These are phyloP conservation scores for Ptychodera flava DNA, from an alignment of 35 echinoderm and acorn worm genomes.

Conservation along the genomic window DNA sequence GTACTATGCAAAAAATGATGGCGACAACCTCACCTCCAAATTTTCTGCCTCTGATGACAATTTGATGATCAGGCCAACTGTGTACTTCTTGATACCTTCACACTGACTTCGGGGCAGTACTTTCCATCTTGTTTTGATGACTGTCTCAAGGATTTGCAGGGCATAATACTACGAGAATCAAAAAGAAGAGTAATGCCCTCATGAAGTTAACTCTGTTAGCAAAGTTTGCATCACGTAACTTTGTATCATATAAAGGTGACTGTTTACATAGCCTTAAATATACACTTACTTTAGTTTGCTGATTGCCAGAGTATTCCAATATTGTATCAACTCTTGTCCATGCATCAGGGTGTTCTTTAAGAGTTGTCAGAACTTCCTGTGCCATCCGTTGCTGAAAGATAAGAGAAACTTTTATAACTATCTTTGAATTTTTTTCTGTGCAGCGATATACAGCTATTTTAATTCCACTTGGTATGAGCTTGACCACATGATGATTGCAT, in stretches of 20 bases:
- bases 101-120: slow-evolving; percentile 84
- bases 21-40: slow-evolving; percentile 65
- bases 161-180: slow-evolving; percentile 78
- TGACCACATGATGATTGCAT: too few species aligned
- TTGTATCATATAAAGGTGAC: too few species aligned
- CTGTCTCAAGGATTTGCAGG: slow-evolving; percentile 88
- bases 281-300: slow-evolving; percentile 82
- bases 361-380: slow-evolving; percentile 84
- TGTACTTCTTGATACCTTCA: slow-evolving; percentile 99
- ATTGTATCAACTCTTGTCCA: slow-evolving; percentile 99
- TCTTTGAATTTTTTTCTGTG: too few species aligned
- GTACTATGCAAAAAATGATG: too few species aligned
- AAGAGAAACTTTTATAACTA: too few species aligned
- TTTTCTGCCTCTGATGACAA: slow-evolving; percentile 72
- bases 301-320: slow-evolving; percentile 83
- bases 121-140: slow-evolving; percentile 98
- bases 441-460: too few species aligned
- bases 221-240: too few species aligned
- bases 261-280: too few species aligned
- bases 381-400: slow-evolving; percentile 90
- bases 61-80: slow-evolving; percentile 96
- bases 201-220: neutral
- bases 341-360: slow-evolving; percentile 97
- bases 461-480: too few species aligned
- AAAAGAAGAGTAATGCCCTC: slow-evolving; percentile 3